Conservation (phyloP, 2,797 vertebrate genomes). For the Hipposideros larvatus region DNA sequence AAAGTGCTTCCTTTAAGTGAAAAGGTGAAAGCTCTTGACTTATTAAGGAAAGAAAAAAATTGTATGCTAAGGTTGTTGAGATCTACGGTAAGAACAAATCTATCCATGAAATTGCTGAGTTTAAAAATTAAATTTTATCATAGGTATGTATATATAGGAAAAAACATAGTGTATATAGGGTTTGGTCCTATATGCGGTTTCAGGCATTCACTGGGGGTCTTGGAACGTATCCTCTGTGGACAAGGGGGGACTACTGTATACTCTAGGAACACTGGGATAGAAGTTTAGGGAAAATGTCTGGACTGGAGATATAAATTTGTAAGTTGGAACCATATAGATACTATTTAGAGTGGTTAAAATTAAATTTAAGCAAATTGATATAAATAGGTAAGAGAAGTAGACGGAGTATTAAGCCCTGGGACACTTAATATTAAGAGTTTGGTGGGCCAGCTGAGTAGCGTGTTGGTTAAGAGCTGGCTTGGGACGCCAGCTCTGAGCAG, state of each 20-base stretch:
- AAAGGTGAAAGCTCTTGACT: too few species aligned
- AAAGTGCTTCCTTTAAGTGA: too few species aligned
- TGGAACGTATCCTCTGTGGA: not conserved
- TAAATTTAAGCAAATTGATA: not conserved
- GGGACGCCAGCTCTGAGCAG: too few species aligned
- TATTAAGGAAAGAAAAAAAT: not conserved
- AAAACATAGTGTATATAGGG: not conserved
- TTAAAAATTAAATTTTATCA: not conserved
- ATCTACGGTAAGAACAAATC: not conserved
- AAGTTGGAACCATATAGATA: not conserved
- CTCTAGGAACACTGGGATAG: not conserved
- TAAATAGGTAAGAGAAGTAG: not conserved
- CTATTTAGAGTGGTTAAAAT: not conserved
- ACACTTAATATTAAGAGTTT: too few species aligned
- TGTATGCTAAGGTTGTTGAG: not conserved
- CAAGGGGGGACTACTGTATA: not conserved
- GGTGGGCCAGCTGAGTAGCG: too few species aligned
- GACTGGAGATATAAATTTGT: not conserved
- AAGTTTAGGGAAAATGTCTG: not conserved
- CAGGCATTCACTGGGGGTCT: not conserved
- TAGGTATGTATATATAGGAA: not conserved
- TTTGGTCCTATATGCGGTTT: not conserved
- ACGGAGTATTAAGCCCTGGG: not conserved
- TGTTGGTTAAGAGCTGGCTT: too few species aligned
- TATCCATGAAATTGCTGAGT: not conserved